These are phyloP conservation scores for Parauchenoglanis ngamensis DNA, from an alignment of 2,797 vertebrate genomes.

Conservation along the genomic window DNA sequence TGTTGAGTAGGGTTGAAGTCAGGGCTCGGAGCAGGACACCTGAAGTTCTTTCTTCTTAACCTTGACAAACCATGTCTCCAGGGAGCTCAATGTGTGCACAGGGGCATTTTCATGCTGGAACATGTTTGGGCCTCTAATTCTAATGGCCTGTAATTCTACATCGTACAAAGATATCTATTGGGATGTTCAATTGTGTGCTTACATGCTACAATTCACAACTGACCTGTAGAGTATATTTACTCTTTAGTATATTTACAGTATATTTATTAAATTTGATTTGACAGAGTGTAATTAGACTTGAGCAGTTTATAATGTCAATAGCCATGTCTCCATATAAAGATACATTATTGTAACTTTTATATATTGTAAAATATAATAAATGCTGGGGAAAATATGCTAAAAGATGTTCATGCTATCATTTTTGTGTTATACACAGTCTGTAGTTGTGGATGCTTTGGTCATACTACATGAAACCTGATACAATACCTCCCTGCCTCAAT, in stretches of 20 bases:
- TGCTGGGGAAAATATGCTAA: background rate
- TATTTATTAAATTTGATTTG: background rate
- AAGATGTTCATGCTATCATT: background rate
- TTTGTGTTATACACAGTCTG: background rate
- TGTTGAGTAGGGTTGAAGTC: background rate
- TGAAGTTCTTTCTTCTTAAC: background rate
- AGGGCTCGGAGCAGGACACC: background rate
- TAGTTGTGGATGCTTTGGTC: background rate
- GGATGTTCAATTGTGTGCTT: background rate
- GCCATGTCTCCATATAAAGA: background rate
- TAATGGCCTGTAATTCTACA: background rate
- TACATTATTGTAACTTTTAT: background rate
- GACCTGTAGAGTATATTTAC: background rate
- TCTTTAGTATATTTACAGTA: background rate
- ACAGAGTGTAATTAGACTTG: background rate
- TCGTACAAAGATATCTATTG: background rate
- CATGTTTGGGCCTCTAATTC: too few species aligned
- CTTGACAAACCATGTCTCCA: background rate
- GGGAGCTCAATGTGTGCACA: background rate
- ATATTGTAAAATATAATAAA: background rate
- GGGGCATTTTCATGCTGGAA: background rate
- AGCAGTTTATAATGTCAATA: background rate
- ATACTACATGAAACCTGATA: conserved; percentile 13
- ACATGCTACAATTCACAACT: background rate
- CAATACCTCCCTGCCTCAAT: background rate